Evolutionary conservation across 2,888 invertebrate species (phyloP), one percentile per base, ranked within the genome.

Genomic region (Ormyrus nitidulus): DNA sequence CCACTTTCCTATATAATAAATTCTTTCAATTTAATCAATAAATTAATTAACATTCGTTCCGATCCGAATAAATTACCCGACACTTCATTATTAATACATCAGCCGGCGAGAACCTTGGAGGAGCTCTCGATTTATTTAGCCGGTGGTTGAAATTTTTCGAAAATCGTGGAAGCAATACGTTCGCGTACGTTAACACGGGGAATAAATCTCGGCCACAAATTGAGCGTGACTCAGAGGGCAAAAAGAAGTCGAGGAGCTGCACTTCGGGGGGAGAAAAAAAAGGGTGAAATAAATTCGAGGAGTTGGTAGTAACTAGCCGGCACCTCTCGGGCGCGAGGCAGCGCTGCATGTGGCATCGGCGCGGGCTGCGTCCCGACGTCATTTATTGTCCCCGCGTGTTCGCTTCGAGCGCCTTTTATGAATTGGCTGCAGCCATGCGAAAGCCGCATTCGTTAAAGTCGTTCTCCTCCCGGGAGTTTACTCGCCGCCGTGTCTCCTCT

Each of bases 371-470:
- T 81, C 83, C 83, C 85, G 83, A 86, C 84, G 86, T 87, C 86
- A 85, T 87, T 87, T 86, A 84, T 86, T 86, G 86, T 87, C 85
- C 84, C 80, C 66, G 10, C 19, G 46, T 61, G 19, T n/a, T 68
- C 61, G 34, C 19, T 11, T 19, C 48, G 80, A 81, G 81, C 75
- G 82, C 80, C 79, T 66, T 81, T 84, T 86, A 86, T 85, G 86
- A 87, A 87, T 87, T 84, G 85, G 81, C 83, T 80, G 80, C 80
- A 84, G 83, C 84, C 86, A 86, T 85, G 86, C 86, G 83, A 85
- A 83, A 82, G 82, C 81, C 82, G 81, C 84, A 85, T 85, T 85
- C 85, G 84, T 86, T 85, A 85, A 79, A 65, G 82, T 49, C 69
- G 34, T 48, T 56, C 11, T 8, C 59, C 44, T 53, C 58, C 56